Percentiles rank a stretch among this genome's conserved stretches.
Evolutionary conservation across 2,113 vertebrate genomes (phyloP).

Genomic region (Geococcyx californianus): DNA sequence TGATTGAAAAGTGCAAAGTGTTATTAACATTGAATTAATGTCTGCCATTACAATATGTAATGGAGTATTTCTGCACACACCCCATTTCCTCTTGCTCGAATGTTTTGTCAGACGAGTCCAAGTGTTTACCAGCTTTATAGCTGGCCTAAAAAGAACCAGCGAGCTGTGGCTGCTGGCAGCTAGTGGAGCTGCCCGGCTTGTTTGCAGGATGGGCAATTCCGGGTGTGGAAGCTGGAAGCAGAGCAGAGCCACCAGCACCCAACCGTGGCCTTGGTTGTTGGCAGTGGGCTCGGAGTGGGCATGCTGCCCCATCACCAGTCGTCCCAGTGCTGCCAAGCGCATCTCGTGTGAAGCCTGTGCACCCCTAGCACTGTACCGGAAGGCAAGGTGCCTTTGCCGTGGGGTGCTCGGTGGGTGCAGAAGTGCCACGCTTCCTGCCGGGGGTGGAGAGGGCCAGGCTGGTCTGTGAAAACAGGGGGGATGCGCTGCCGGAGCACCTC

Average conservation of each 20-base stretch:
- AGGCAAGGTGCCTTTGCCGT: background rate
- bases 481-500: background rate
- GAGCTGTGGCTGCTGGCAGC: background rate
- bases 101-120: constrained; percentile 46
- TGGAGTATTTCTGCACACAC: constrained; percentile 49
- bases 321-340: accelerated
- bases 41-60: constrained; percentile 66
- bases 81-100: constrained; percentile 37
- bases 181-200: background rate
- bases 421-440: background rate
- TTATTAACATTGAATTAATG: constrained; percentile 66
- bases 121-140: constrained; percentile 38
- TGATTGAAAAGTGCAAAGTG: constrained; percentile 64
- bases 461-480: background rate
- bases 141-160: background rate
- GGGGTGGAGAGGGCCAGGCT: background rate
- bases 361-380: accelerated
- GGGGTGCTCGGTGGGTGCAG: background rate
- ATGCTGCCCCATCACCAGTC: background rate
- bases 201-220: background rate
- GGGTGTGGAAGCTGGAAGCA: background rate
- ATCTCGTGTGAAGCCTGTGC: background rate
- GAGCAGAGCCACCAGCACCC: background rate
- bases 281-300: background rate
- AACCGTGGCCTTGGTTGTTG: background rate